Conservation (phyloP, 2,113 vertebrate species). For the Sceloporus undulatus region DNA sequence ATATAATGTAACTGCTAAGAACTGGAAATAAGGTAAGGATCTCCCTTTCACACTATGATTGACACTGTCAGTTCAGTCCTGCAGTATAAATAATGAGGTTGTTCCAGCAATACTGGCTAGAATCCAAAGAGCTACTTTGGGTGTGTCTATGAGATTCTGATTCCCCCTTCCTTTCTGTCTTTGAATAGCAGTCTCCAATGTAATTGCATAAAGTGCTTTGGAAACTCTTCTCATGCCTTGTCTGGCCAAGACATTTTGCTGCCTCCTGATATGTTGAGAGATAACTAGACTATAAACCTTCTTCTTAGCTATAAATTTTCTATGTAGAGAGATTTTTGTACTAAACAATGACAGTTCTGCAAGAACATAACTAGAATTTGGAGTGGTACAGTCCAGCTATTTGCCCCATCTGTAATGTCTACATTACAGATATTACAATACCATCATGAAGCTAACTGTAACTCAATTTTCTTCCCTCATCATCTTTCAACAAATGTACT, state of each 20-base stretch:
- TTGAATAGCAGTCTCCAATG: not conserved
- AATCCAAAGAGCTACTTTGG: not conserved
- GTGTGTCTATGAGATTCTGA: not conserved
- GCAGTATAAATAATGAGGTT: not conserved
- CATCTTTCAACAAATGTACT: constrained; percentile 22
- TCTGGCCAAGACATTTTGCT: no score
- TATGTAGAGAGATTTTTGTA: not conserved
- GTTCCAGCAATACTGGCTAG: not conserved
- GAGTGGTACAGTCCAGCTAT: not conserved
- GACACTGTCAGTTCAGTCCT: not conserved
- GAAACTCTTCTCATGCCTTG: not conserved
- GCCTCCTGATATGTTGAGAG: not conserved
- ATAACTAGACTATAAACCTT: not conserved
- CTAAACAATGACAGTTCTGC: not conserved
- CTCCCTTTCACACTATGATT: not conserved
- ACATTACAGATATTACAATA: not conserved
- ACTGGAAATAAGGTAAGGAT: not conserved
- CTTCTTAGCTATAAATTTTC: not conserved
- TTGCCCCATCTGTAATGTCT: not conserved
- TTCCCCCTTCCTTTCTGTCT: not conserved
- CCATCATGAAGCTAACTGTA: constrained; percentile 12
- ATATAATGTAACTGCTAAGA: not conserved
- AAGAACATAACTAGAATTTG: not conserved
- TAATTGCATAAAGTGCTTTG: not conserved
- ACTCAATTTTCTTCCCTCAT: constrained; percentile 6